These are phyloP conservation scores for Antennarius maculatus DNA, from an alignment of 2,797 vertebrate genomes.

Conservation along the genomic window DNA sequence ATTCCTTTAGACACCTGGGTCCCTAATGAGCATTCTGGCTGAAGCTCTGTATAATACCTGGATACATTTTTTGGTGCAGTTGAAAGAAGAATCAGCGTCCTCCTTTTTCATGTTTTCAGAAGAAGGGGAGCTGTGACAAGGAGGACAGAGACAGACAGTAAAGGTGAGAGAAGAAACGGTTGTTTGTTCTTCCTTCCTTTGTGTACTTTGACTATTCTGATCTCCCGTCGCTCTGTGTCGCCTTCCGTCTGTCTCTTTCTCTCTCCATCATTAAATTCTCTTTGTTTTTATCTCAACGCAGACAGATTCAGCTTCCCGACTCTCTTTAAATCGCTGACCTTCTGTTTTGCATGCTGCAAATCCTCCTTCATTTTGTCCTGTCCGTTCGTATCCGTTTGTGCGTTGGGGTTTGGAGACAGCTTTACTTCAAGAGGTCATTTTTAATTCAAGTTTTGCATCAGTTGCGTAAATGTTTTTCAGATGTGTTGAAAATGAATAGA, in stretches of 20 bases:
- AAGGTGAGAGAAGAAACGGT: constrained; percentile 38
- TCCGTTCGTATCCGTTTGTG: background rate
- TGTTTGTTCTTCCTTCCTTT: constrained; percentile 34
- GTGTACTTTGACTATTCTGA: constrained; percentile 39
- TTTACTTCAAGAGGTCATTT: background rate
- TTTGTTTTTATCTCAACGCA: constrained; percentile 7
- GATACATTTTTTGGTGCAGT: constrained; percentile 18
- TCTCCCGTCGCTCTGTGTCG: constrained; percentile 2
- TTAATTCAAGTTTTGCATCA: background rate
- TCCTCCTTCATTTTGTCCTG: background rate
- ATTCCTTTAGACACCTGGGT: background rate
- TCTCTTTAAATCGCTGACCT: constrained; percentile 7
- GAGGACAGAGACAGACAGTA: constrained; percentile 30
- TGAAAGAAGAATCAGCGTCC: background rate
- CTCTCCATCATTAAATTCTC: constrained; percentile 3
- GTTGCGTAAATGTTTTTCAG: too few species aligned
- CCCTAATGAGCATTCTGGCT: background rate
- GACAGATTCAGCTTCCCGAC: constrained; percentile 21
- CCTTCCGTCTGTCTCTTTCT: constrained; percentile 7
- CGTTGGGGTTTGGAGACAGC: constrained; percentile 9
- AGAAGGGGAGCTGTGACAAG: constrained; percentile 29
- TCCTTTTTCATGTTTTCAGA: constrained; percentile 26
- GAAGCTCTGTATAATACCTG: background rate
- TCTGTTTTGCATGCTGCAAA: constrained; percentile 3
- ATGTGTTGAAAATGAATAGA: too few species aligned